Evolutionary conservation across 2,113 vertebrate genomes (phyloP), one percentile per base, ranked within the genome.

Genomic region (Asarcornis scutulata): DNA sequence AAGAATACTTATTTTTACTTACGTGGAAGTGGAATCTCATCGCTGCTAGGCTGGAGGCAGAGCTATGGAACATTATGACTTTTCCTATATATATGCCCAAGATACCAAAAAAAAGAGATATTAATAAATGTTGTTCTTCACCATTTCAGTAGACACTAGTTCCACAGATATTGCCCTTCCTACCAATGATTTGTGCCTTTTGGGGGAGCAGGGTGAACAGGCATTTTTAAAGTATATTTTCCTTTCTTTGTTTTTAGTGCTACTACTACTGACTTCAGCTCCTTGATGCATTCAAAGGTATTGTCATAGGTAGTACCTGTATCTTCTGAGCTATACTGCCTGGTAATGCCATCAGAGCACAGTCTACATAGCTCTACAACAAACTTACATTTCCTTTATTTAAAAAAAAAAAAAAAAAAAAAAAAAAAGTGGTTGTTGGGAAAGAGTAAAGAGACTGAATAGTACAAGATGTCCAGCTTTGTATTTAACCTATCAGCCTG

Each of bases 251-350:
- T 77, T 97, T 98, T 86, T 77, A 98, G 98, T 92, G 96, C 97
- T 32, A 93, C 98, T 17, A 97, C 97, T 73, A 95, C 97, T 86
- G 98, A 98, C 79, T 95, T 98, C 66, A 97, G 95, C 68, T 97
- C 98, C 52, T 91, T 99, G 53, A 97, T 97, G 95, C 96, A 97
- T 46, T 93, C 97, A 74, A 98, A 99, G 98, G 99, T 99, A 98
- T 96, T 96, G 76, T 89, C 34, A 58, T 12, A 72, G 59, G 32
- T 53, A 77, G 67, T 42, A 27, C 21, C 62, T 64, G 53, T 71
- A 59, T 81, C 86, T 84, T 79, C 89, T 67, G 71, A 73, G 40
- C 36, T 58, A 66, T 1, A 1, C 17, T 79, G 48, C 79, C 52
- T 63, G 72, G 46, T 90, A 66, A 48, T 21, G 64, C 7, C 63